Evolutionary conservation across 2,113 vertebrate species (phyloP).

Genomic region (Microtus oregoni): DNA sequence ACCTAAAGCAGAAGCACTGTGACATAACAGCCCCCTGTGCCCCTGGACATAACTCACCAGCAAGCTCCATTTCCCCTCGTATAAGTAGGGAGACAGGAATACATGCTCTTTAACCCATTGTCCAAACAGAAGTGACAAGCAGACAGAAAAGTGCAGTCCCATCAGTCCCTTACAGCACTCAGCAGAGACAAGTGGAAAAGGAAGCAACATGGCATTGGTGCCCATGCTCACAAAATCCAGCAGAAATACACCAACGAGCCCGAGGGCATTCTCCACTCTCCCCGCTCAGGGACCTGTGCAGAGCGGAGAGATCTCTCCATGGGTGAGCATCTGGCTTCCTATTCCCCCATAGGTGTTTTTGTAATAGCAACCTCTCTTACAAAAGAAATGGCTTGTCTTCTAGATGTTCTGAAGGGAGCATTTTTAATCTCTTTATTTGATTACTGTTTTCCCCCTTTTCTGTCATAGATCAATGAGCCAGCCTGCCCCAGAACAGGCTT

Average conservation of each 20-base stretch:
- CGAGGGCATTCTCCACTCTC: not conserved
- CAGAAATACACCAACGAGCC: not conserved
- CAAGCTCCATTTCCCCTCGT: not conserved
- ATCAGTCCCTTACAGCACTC: not conserved
- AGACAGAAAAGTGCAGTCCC: not conserved
- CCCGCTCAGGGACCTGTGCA: too few species aligned
- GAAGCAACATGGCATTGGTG: not conserved
- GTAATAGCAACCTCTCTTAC: not conserved
- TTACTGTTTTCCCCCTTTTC: not conserved
- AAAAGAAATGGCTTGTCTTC: not conserved
- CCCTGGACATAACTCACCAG: not conserved
- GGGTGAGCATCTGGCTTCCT: not conserved
- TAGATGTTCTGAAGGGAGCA: not conserved
- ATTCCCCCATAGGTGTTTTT: not conserved
- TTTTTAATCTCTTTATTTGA: not conserved
- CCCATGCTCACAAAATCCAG: not conserved
- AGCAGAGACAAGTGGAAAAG: not conserved
- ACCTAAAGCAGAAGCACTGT: not conserved
- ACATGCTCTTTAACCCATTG: not conserved
- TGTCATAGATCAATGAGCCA: not conserved
- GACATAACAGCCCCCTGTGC: fast-evolving
- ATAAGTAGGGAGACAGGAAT: not conserved
- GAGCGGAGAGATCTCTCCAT: not conserved
- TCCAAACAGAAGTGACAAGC: not conserved
- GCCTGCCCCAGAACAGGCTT: not conserved